Percentiles rank a stretch among this genome's conserved stretches.
Conservation (phyloP, 2,888 invertebrate species). For the Melanargia galathea region DNA sequence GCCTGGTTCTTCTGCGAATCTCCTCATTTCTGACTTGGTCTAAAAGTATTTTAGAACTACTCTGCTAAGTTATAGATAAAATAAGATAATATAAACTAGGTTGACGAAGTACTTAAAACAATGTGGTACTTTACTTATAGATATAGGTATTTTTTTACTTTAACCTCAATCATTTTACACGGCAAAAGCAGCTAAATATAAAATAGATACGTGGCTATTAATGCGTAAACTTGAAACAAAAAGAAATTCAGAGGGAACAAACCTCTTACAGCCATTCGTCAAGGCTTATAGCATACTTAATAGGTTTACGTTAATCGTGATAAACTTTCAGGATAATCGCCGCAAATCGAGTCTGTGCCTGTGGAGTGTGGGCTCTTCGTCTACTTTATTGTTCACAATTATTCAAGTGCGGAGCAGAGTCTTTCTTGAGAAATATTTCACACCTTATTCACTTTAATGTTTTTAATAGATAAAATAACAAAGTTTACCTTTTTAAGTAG, state of each 20-base stretch:
- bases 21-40: no score
- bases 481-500: no score
- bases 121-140: no score
- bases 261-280: slow-evolving; percentile 35
- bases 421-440: not conserved
- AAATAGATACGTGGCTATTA: no score
- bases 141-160: no score
- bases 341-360: slow-evolving; percentile 58
- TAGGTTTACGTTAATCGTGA: slow-evolving; percentile 62
- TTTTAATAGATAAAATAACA: no score
- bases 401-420: not conserved
- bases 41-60: no score
- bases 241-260: slow-evolving; percentile 25
- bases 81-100: no score
- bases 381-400: slow-evolving; percentile 12
- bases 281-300: slow-evolving; percentile 43
- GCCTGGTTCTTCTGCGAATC: no score
- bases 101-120: no score
- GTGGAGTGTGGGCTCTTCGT: slow-evolving; percentile 46
- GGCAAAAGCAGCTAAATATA: not conserved
- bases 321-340: slow-evolving; percentile 65
- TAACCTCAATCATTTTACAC: no score
- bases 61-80: no score
- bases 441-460: not conserved
- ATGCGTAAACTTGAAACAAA: slow-evolving; percentile 20